Evolutionary conservation across 1,140 invertebrate species (phyloP), one percentile per base, ranked within the genome.

Genomic region (Ephestia elutella): DNA sequence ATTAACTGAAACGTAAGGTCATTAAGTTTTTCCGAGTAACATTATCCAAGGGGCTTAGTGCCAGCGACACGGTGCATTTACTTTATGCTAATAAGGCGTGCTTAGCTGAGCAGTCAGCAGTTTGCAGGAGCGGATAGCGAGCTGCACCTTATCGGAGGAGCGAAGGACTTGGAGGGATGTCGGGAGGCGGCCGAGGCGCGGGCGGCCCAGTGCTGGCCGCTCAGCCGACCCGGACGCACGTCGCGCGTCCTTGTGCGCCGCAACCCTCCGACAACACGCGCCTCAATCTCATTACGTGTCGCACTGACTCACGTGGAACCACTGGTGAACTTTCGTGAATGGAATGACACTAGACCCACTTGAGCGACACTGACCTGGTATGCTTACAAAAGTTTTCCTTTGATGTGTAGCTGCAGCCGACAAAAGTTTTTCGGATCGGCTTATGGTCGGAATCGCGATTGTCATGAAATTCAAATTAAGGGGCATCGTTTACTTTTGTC

Each of bases 201-300:
- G 65, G 70, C 58, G 74, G 68, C 71, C 60, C 80, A 87, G 84
- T 87, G 70, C 66, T 76, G 78, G 73, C 71, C 76, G 81, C 66
- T 59, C 71, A 73, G 72, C 73, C 75, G 69, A 57, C 70, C 75
- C 62, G 78, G 73, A 70, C 71, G 76, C 66, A 80, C 84, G 84
- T 73, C 63, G 62, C 70, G 68, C 59, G 71, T 56, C 59, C 57
- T 53, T 57, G 60, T 57, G 54, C 56, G 53, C 60, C 65, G 7
- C 21, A 7, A 59, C 54, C 56, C 59, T 35, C 32, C 8, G 13
- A 35, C 32, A 38, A 61, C 56, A 49, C 55, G 56, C 65, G 68
- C 69, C 68, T 70, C 78, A 82, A 87, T 82, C 70, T 72, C 82
- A 85, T 84, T 80, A 81, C 81, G 79, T 85, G 82, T 70, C 70